Evolutionary conservation across 2,888 invertebrate species (phyloP), one percentile per base, ranked within the genome.

Genomic region (Salticus scenicus): DNA sequence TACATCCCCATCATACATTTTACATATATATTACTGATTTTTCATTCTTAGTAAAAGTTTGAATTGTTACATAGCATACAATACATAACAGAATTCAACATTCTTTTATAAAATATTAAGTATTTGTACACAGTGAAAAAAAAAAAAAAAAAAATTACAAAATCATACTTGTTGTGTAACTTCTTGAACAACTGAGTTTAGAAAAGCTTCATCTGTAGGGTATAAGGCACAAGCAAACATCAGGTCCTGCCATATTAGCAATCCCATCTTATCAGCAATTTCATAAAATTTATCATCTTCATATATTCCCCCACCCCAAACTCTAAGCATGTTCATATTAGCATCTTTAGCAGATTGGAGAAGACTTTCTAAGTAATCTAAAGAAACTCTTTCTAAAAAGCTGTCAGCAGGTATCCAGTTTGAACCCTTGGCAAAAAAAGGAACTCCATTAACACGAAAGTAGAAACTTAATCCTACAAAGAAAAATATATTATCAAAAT

Each of bases 251-350:
- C 98, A 99, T 78, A 99, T 94, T 89, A 99, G 92, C 69, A 99
- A 95, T 0, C 99, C 99, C 72, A 95, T 92, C 90, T 95, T 93
- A 90, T 99, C 98, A 78, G 97, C 96, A 42, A 94, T 90, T 80
- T 94, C 92, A 91, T 99, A 99, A 91, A 99, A 98, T 81, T 94
- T 93, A 89, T 98, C 96, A 0, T 95, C 94, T 90, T 98, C 98
- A 90, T 98, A 99, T 0, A 97, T 92, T 0, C 98, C 99, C n/a
- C 99, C 99, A 31, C 99, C 99, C 99, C 99, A 99, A 0, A 99
- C 96, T n/a, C 99, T 93, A 17, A 99, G 92, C 94, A 97, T 96
- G 90, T 96, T 96, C 96, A 98, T 97, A 90, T 98, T 94, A 0
- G 95, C 94, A 10, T 94, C 94, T 88, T 93, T 94, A 0, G 95